Evolutionary conservation across 2,113 vertebrate genomes (phyloP).

Genomic region (Petaurus breviceps): DNA sequence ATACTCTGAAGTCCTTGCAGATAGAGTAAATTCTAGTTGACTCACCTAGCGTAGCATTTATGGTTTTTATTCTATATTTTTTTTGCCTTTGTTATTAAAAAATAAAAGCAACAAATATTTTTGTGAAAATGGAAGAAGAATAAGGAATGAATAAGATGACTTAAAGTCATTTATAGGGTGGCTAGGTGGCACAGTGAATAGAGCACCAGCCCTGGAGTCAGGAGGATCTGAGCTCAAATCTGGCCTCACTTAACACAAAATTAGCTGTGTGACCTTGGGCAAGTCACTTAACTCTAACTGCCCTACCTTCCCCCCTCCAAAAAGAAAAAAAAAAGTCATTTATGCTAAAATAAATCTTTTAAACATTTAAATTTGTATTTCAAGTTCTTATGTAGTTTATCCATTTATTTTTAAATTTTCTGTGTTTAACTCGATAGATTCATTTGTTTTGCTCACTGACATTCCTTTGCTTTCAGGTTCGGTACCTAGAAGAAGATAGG

Average conservation of each 20-base stretch:
- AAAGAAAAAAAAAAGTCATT: neutral
- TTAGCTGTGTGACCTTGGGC: too few species aligned
- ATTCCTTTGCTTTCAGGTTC: slow-evolving; percentile 85
- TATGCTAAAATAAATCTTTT: slow-evolving; percentile 15
- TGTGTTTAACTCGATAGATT: slow-evolving; percentile 6
- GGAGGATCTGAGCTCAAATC: too few species aligned
- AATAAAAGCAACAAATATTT: slow-evolving; percentile 1
- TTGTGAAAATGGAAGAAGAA: slow-evolving; percentile 25
- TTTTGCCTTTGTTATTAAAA: slow-evolving; percentile 43
- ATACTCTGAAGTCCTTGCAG: neutral
- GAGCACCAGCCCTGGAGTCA: too few species aligned
- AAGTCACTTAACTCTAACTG: too few species aligned
- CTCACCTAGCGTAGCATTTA: neutral
- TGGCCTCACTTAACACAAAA: too few species aligned
- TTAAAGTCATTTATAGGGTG: neutral
- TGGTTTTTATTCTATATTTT: slow-evolving; percentile 5
- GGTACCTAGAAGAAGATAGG: slow-evolving; percentile 95
- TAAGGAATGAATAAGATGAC: neutral
- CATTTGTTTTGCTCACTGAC: neutral
- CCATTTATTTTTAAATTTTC: slow-evolving; percentile 2
- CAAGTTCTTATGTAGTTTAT: slow-evolving; percentile 5
- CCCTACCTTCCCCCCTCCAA: too few species aligned
- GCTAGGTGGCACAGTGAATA: too few species aligned
- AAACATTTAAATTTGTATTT: slow-evolving; percentile 7
- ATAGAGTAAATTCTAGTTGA: neutral